Percentiles rank a stretch among this genome's conserved stretches.
phyloP scores from a whole-genome alignment of 2,888 invertebrate species.

The Petrophora chlorosata region DNA sequence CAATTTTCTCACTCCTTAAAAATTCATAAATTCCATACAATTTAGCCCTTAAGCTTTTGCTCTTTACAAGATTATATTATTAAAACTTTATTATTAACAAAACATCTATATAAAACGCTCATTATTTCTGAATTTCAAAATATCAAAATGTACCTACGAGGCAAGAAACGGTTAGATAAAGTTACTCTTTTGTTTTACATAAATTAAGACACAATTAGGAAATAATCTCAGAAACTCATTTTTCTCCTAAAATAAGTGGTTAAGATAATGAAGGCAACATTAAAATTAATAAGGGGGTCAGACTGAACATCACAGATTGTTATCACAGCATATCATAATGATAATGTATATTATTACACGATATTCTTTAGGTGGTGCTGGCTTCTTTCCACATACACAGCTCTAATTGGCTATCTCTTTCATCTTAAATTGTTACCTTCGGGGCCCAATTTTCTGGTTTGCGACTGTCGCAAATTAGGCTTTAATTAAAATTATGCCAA shows the following conservation, averaged over 20 bases:
- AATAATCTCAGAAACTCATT: slow-evolving; percentile 19
- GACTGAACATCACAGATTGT: slow-evolving; percentile 29
- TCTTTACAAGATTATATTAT: background rate
- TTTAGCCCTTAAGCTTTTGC: background rate
- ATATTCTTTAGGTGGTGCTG: slow-evolving; percentile 3
- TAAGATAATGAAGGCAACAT: slow-evolving; percentile 30
- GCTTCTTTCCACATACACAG: slow-evolving; percentile 25
- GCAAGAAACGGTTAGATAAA: slow-evolving; percentile 1
- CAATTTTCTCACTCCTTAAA: no score
- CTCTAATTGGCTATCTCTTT: slow-evolving; percentile 40
- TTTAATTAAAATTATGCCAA: slow-evolving; percentile 75
- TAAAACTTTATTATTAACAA: no score
- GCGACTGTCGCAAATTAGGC: slow-evolving; percentile 69
- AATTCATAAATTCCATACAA: no score
- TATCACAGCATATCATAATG: slow-evolving; percentile 25
- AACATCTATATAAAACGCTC: background rate
- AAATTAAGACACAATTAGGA: slow-evolving; percentile 20
- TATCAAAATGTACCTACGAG: no score
- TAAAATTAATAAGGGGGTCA: slow-evolving; percentile 35
- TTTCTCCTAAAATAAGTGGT: slow-evolving; percentile 15
- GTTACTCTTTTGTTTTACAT: slow-evolving; percentile 13
- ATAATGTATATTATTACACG: slow-evolving; percentile 27
- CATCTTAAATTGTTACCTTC: slow-evolving; percentile 45
- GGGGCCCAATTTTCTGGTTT: slow-evolving; percentile 61
- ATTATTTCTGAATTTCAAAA: background rate